Base-by-base conservation (phyloP, 1,140 invertebrate species). In the Brevipalpus yothersi region DNA sequence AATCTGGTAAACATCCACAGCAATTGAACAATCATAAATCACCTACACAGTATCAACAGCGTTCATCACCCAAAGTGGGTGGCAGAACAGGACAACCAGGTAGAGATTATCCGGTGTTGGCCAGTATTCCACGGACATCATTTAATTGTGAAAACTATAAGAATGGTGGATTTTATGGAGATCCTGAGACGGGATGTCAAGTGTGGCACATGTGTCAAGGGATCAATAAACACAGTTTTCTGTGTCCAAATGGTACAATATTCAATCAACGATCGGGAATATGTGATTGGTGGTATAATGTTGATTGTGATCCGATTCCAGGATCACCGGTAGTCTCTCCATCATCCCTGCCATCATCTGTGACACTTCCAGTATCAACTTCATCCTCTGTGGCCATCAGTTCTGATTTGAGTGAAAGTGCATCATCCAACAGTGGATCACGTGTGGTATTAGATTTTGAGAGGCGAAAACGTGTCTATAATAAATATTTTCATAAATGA, bases 181-280 rank as follows among this genome's bases (percentile, higher is more conserved):
- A 91, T 66, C 82, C 85, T 64, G 83, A 83, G 72, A 75, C 90
- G n/a, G 84, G 84, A 42, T 91, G 87, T 71, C 89, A 89, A 84
- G 86, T 89, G n/a, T 62, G 59, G 60, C 63, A 64, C 40, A 56
- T 64, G 45, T 64, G 63, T 56, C 54, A 61, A 41, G 42, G 42
- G n/a, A 11, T 23, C n/a, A 19, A 15, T 11, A 58, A 57, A 42
- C 58, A 64, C 41, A 62, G 42, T 19, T 63, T 77, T 60, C 68
- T 78, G 0, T 78, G 76, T 61, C 75, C 76, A 15, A 72, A 76
- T 58, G 76, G 76, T 42, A 75, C 75, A 0, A 68, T 72, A 5
- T 77, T 53, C 65, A 77, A 75, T 60, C 75, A 77, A 63, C 72
- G 74, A 60, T 63, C 62, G 43, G 65, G 75, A 49, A 72, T 74